Evolutionary conservation across 92 coral and sea anemone species (phyloP), one percentile per base, ranked within the genome.

Genomic region (Epizoanthus rinbou): DNA sequence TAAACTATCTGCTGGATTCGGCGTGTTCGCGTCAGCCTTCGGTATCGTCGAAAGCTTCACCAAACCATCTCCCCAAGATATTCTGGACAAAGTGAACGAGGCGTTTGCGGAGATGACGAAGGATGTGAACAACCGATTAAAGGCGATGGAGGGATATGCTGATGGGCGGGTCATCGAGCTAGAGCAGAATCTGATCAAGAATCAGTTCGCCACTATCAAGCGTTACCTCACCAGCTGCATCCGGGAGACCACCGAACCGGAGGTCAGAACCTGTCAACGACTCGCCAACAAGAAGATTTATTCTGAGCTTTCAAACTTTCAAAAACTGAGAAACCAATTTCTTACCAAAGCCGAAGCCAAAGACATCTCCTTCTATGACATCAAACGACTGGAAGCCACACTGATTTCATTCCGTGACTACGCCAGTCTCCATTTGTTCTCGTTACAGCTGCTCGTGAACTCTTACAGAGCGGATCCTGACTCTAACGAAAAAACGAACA

Each of bases 361-460:
- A 16, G 21, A 3, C 3, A 6, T 15, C 18, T 10, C 24, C 4
- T 4, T 78, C 4, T 78, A 78, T 19, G 53, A 31, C 57, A 78
- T 78, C 47, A 59, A 25, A 16, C 50, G 71, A 2, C 54, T 78
- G 18, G 83, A 60, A 37, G 83, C 83, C 18, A 41, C 53, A 0
- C 83, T 78, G 4, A 60, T 17, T 1, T 37, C 83, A 50, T 78
- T 78, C 23, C 52, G 83, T 11, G 83, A 78, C 3, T 78, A 56
- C 43, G 83, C 83, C 25, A 57, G 68, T 15, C 83, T 78, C 8
- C 83, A 60, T 54, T 11, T 78, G 52, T 24, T 15, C 50, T 57
- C 83, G 57, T 33, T 78, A 0, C 83, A 78, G 23, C 23, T 33
- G 0, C 52, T 74, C 8, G 74, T 37, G 15, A 68, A 68, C 73